A percentile compares a stretch with the other conserved stretches of the same genome.
These are phyloP conservation scores for Zele albiditarsus DNA, from an alignment of 2,888 invertebrate genomes.

Conservation along the genomic window DNA sequence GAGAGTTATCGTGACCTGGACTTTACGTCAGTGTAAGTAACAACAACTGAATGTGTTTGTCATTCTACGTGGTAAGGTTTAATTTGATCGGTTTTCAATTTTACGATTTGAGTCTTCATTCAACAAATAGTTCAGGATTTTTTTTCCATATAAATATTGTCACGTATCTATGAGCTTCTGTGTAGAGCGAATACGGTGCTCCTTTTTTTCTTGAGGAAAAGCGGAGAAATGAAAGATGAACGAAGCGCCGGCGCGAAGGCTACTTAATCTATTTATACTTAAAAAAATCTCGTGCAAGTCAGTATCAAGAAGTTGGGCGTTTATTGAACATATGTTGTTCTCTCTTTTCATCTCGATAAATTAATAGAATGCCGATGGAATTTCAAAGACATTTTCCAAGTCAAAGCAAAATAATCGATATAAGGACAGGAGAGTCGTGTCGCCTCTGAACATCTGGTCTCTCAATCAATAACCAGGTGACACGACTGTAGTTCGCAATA, in stretches of 20 bases:
- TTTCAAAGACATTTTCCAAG: no score
- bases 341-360: not conserved
- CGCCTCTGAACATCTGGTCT: not conserved
- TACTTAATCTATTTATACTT: conserved; percentile 7
- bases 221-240: not conserved
- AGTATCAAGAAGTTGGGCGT: not conserved
- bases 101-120: no score
- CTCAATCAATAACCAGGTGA: conserved; percentile 23
- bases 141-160: not conserved
- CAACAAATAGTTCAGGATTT: no score
- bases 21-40: not conserved
- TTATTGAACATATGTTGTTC: not conserved
- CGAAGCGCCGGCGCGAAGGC: conserved; percentile 21
- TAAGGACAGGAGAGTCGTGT: not conserved
- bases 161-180: not conserved
- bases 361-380: no score
- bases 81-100: no score
- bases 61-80: not conserved
- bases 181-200: not conserved
- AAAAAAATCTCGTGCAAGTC: not conserved
- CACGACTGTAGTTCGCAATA: not conserved
- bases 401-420: not conserved
- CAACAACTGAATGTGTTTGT: not conserved
- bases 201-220: not conserved
- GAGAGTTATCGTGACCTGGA: not conserved